Evolutionary conservation across 2,888 invertebrate genomes (phyloP).

Genomic region (Cepaea hortensis): DNA sequence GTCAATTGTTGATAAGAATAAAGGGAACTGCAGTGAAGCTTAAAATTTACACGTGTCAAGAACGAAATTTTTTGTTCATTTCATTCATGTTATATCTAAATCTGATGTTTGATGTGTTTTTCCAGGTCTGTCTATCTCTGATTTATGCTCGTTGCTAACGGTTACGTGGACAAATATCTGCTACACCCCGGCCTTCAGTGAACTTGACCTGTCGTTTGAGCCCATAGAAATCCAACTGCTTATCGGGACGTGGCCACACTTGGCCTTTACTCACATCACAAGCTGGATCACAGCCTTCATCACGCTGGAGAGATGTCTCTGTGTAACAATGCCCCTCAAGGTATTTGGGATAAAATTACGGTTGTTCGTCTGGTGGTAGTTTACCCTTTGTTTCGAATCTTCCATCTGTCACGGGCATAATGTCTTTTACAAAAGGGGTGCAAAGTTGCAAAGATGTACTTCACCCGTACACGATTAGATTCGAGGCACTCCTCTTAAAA

Average conservation of each 20-base stretch:
- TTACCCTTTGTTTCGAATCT: no score
- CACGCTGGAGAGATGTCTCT: constrained; percentile 34
- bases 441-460: background rate
- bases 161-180: constrained; percentile 24
- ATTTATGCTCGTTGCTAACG: background rate
- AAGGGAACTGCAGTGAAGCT: no score
- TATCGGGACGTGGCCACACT: constrained; percentile 3
- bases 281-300: constrained; percentile 34
- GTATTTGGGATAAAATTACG: background rate
- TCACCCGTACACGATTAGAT: background rate
- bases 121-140: constrained; percentile 20
- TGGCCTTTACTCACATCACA: constrained; percentile 5
- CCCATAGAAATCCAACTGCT: constrained; percentile 15
- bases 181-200: constrained; percentile 7
- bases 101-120: no score
- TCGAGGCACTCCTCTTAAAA: background rate
- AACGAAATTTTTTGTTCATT: no score
- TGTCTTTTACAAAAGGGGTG: background rate
- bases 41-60: no score
- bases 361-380: no score
- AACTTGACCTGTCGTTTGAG: constrained; percentile 19
- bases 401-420: no score
- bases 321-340: constrained; percentile 29
- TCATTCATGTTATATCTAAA: no score
- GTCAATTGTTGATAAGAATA: no score